Evolutionary conservation across 2,797 vertebrate species (phyloP), one percentile per base, ranked within the genome.

Genomic region (Graptemys geographica): DNA sequence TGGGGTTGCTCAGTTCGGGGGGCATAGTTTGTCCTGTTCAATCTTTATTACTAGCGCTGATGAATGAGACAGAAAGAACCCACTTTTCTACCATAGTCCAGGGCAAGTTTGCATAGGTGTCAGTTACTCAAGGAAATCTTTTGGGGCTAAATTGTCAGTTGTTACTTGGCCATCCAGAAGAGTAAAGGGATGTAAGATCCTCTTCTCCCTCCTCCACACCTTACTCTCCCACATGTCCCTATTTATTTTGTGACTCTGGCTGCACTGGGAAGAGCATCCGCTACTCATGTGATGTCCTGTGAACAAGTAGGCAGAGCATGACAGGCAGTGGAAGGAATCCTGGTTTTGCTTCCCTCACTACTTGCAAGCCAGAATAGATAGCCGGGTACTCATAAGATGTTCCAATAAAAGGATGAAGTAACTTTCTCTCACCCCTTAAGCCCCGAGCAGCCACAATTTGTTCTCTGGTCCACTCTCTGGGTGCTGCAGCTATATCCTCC

Each of bases 201-300:
- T 21, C 3, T 4, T 28, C 28, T 52, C 5, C 1, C 8, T 11
- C 8, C 47, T 19, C 78, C 23, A 53, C 47, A 84, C n/a, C 57
- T 59, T 12, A 59, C 57, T 59, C 27, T 59, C 27, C 47, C 19
- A 76, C 5, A 11, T 59, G 19, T 49, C 37, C 37, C 44, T 13
- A 10, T 57, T 74, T 6, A 52, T 79, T 55, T 27, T 65, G 55
- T 21, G 7, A 5, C 27, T 47, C 28, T 31, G 1, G 2, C 13
- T 56, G 47, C 84, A 78, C 3, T 11, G 44, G 5, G 72, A 47
- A 31, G 72, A 90, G 33, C 1, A 9, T 1, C 1, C n/a, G 5
- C 21, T 33, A 3, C 2, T 52, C 0, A 5, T 23, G 4, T 1
- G 59, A 21, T 1, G 5, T 0, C 1, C 0, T 28, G 0, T 12